A percentile compares a stretch with the other conserved stretches of the same genome.
Conservation (phyloP, 2,888 invertebrate genomes). For the Punctoribates punctum region DNA sequence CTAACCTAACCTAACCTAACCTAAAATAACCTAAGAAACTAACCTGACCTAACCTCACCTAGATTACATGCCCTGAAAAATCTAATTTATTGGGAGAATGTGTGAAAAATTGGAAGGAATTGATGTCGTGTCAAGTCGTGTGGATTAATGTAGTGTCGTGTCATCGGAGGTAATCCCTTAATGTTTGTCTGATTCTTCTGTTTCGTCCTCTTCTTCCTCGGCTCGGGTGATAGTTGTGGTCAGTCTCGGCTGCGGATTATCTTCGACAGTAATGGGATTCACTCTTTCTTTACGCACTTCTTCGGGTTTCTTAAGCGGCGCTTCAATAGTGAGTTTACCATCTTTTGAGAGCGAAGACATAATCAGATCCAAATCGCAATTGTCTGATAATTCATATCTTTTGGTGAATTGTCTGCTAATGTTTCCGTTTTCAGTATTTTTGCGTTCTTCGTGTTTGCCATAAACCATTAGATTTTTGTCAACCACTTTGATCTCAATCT, state of each 20-base stretch:
- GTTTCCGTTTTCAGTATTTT: not conserved
- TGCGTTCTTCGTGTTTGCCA: not conserved
- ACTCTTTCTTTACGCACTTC: not conserved
- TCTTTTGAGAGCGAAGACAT: not conserved
- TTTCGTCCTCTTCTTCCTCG: no score
- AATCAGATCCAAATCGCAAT: not conserved
- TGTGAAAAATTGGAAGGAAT: no score
- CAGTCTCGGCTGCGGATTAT: not conserved
- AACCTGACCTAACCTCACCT: no score
- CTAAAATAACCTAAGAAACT: no score
- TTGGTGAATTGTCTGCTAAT: not conserved
- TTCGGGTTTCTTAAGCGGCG: not conserved
- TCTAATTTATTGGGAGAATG: no score
- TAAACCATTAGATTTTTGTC: not conserved
- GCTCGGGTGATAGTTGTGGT: conserved; percentile 47
- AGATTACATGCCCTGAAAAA: no score
- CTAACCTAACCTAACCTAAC: no score
- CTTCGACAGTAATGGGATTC: not conserved
- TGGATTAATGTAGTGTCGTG: no score
- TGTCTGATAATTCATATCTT: not conserved
- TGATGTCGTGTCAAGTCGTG: no score
- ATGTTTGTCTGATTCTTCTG: no score
- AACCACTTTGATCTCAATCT: not conserved
- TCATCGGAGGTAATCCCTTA: no score
- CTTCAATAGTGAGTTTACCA: not conserved